Evolutionary conservation across 2,797 vertebrate species (phyloP).

Genomic region (Tapera naevia): DNA sequence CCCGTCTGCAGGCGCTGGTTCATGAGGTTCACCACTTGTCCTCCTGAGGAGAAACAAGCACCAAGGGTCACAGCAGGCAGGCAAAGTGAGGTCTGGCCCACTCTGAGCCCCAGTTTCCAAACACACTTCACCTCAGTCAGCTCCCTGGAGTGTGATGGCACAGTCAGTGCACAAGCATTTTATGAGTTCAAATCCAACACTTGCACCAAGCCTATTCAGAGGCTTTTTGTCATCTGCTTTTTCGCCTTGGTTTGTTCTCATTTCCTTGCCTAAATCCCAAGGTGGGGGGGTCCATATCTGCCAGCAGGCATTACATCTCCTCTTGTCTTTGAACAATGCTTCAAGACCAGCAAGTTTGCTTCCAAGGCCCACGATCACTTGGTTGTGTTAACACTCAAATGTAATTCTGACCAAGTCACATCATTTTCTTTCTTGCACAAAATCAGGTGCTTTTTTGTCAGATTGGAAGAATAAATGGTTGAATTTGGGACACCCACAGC

Average conservation of each 20-base stretch:
- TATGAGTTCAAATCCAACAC: neutral
- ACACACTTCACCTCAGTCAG: neutral
- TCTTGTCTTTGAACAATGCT: neutral
- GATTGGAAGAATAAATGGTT: neutral
- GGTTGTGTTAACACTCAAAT: neutral
- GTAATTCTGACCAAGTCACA: neutral
- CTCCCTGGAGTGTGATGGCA: neutral
- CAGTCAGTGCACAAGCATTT: fast-evolving
- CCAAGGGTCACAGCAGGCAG: neutral
- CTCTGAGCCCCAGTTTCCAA: neutral
- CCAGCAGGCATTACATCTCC: neutral
- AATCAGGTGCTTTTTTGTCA: neutral
- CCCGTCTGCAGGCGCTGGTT: slow-evolving; percentile 95
- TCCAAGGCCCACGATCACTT: neutral
- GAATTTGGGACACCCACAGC: neutral
- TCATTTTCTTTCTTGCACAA: neutral
- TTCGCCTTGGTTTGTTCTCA: neutral
- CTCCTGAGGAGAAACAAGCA: slow-evolving; percentile 77
- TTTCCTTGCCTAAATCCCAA: neutral
- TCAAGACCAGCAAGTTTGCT: neutral
- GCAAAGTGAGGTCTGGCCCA: neutral
- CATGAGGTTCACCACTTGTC: slow-evolving; percentile 98
- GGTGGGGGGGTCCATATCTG: neutral
- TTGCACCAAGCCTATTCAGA: neutral
- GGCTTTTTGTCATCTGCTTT: neutral